Evolutionary conservation across 2,888 invertebrate genomes (phyloP).

Genomic region (Agriopis aurantiaria): DNA sequence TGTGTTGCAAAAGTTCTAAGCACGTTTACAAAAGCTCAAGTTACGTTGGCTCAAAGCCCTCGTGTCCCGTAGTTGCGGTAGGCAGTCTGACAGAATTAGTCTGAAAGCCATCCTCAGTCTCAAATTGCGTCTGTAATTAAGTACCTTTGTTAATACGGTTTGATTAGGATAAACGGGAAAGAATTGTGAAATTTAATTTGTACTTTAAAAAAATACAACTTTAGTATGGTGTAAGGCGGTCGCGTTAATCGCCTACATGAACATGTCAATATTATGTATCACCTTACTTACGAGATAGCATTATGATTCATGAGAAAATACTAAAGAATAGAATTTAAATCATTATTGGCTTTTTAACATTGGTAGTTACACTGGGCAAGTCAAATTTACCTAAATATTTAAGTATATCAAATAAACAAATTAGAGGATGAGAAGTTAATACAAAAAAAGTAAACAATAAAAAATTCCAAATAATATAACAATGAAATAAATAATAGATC

Average conservation of each 20-base stretch:
- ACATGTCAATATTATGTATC: not conserved
- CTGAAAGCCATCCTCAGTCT: slow-evolving; percentile 53
- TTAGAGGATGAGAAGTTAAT: no score
- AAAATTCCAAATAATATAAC: no score
- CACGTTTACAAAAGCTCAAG: slow-evolving; percentile 21
- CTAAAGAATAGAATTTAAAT: no score
- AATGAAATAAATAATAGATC: no score
- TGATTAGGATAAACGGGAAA: slow-evolving; percentile 16
- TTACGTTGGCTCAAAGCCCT: slow-evolving; percentile 9
- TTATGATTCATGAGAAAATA: no score
- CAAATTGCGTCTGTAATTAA: slow-evolving; percentile 72
- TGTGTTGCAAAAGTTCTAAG: not conserved
- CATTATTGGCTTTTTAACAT: no score
- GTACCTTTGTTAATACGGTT: slow-evolving; percentile 58
- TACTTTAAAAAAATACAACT: not conserved
- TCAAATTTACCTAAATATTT: no score
- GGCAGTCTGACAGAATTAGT: slow-evolving; percentile 30
- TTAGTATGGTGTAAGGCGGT: not conserved
- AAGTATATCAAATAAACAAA: no score
- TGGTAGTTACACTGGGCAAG: not conserved
- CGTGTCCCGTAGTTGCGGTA: slow-evolving; percentile 9
- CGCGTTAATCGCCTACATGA: not conserved
- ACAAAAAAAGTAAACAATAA: no score
- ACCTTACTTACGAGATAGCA: not conserved
- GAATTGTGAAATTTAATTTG: not conserved